Base-by-base conservation (phyloP, 2,113 vertebrate genomes). In the Sapayoa aenigma region DNA sequence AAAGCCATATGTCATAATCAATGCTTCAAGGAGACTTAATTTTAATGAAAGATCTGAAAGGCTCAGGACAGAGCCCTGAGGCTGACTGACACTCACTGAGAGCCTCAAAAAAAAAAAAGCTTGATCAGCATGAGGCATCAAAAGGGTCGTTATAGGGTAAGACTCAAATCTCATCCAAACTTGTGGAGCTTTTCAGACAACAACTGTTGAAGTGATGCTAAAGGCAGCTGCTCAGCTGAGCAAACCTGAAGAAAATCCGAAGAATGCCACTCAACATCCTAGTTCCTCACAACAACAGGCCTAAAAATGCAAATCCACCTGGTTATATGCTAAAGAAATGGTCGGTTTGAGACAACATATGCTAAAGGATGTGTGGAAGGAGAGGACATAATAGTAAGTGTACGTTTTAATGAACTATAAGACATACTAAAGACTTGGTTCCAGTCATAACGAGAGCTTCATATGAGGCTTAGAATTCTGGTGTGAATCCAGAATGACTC, bases 1-100 rank as follows among this genome's bases (percentile, higher is more conserved):
- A 97, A 96, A 97, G 58, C 95, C 97, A 95, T 82, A 95, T 94
- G 95, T 92, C 63, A 94, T 44, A 95, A 95, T 93, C 96, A 95
- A 33, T 87, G 90, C 78, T 96, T 96, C 95, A 95, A 93, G 96
- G 86, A 84, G 59, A 84, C 75, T 94, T 84, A 77, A 88, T 78
- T 93, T 81, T 96, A 97, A 92, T 97, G 94, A 95, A 93, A 94
- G 90, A 41, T 89, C 84, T 92, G 76, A 93, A 89, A 80, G 49
- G 56, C 79, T 78, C 44, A 18, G 66, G 86, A 87, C 75, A 87
- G 56, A 89, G 77, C 33, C 67, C 55, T 0, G 1, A 87, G 87
- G 89, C 90, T 76, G 78, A 46, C 85, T 81, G 84, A 50, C 46
- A 74, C 44, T 90, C 67, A 35, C 41, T n/a, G n/a, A 72, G 89